Evolutionary conservation across 1,140 invertebrate species (phyloP).

Genomic region (Drosophila lowei): DNA sequence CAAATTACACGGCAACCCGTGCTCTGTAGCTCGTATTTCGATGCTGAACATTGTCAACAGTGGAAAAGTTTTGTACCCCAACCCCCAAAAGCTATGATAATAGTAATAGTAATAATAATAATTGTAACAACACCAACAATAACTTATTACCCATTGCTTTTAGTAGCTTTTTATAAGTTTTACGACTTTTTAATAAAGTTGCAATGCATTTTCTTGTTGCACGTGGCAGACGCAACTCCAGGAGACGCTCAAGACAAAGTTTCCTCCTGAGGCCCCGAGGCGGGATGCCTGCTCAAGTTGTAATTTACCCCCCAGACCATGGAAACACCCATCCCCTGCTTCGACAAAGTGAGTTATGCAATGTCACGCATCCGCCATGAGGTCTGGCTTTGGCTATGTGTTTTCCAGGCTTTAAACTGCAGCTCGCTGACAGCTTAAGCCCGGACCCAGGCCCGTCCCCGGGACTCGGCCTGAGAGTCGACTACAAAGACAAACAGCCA

Average conservation of each 20-base stretch:
- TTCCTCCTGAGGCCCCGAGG: conserved; percentile 43
- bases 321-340: background rate
- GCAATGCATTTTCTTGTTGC: conserved; percentile 76
- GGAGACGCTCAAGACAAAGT: conserved; percentile 68
- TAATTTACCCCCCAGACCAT: conserved; percentile 43
- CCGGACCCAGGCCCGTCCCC: background rate
- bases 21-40: conserved; percentile 25
- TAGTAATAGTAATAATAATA: conserved; percentile 40
- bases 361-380: conserved; percentile 69
- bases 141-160: conserved; percentile 79
- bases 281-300: conserved; percentile 43
- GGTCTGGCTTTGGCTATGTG: conserved; percentile 29
- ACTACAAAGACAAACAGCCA: conserved; percentile 49
- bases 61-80: conserved; percentile 33
- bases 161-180: conserved; percentile 81
- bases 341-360: conserved; percentile 59
- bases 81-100: conserved; percentile 31
- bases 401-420: conserved; percentile 63
- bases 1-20: conserved; percentile 36
- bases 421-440: conserved; percentile 65
- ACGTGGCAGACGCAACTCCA: conserved; percentile 24
- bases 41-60: conserved; percentile 48
- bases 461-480: no score
- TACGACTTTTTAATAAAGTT: conserved; percentile 82
- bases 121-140: conserved; percentile 54